Evolutionary conservation across 2,888 invertebrate species (phyloP).

Genomic region (Oscheius sp.): DNA sequence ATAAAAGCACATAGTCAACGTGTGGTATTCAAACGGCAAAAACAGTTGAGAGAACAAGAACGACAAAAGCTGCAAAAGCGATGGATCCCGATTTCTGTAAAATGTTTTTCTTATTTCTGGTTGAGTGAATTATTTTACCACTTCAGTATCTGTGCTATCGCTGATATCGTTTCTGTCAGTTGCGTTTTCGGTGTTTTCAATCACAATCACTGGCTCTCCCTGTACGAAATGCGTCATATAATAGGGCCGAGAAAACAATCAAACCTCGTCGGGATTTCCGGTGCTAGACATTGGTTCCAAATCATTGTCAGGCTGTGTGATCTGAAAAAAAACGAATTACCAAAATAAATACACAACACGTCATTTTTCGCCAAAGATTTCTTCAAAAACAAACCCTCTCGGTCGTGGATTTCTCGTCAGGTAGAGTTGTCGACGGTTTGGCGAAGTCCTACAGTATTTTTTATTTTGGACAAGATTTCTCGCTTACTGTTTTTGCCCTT

Average conservation of each 20-base stretch:
- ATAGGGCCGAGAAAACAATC: background rate
- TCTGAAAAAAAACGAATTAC: background rate
- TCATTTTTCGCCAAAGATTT: background rate
- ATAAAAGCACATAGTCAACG: background rate
- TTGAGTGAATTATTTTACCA: slow-evolving; percentile 1
- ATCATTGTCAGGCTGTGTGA: background rate
- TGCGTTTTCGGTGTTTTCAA: slow-evolving; percentile 18
- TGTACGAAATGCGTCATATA: background rate
- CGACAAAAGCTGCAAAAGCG: background rate
- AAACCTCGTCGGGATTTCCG: background rate
- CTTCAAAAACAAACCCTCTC: slow-evolving; percentile 2
- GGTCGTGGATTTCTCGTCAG: background rate
- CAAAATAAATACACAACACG: background rate
- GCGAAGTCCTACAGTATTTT: slow-evolving; percentile 7
- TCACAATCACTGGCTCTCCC: slow-evolving; percentile 24
- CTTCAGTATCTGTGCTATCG: slow-evolving; percentile 17
- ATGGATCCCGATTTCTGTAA: slow-evolving; percentile 15
- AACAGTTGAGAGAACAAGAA: background rate
- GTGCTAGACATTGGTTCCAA: background rate
- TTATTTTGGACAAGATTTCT: no score
- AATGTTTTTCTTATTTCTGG: background rate
- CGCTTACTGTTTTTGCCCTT: background rate
- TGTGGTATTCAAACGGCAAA: background rate
- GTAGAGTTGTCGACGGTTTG: background rate
- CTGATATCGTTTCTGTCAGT: slow-evolving; percentile 3